These are phyloP conservation scores for Bos indicus DNA, from an alignment of 2,113 vertebrate species.

Conservation along the genomic window DNA sequence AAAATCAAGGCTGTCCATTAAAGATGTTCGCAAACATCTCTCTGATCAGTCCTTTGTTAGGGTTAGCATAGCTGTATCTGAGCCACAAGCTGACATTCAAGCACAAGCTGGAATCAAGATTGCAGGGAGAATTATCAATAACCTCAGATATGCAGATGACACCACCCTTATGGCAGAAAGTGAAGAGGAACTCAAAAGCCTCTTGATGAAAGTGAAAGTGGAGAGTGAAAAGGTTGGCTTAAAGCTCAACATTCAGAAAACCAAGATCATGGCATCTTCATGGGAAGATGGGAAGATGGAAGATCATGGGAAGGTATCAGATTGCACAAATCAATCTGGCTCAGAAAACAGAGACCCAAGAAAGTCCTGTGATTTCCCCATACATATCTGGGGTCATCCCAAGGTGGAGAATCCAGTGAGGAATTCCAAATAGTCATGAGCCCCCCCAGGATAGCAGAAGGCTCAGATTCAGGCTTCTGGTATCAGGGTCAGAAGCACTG, in stretches of 20 bases:
- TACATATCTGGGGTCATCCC: neutral
- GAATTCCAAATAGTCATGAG: neutral
- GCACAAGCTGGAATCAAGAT: too few species aligned
- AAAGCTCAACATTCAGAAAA: too few species aligned
- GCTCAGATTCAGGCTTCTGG: too few species aligned
- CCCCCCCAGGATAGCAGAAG: neutral
- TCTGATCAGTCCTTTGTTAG: neutral
- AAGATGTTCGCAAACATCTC: neutral
- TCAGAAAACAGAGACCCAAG: neutral
- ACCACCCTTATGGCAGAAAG: too few species aligned
- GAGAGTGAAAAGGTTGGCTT: too few species aligned
- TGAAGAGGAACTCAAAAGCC: too few species aligned
- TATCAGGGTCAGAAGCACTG: neutral
- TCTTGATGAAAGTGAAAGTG: too few species aligned
- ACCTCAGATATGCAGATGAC: too few species aligned
- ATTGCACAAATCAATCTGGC: neutral
- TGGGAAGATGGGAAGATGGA: too few species aligned
- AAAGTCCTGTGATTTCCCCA: neutral
- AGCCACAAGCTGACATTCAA: neutral
- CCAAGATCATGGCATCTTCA: too few species aligned
- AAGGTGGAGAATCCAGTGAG: neutral
- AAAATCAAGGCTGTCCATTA: neutral
- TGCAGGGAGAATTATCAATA: too few species aligned
- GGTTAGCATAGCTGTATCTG: neutral
- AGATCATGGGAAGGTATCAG: neutral